A percentile compares a stretch with the other conserved stretches of the same genome.
phyloP scores from a whole-genome alignment of 2,113 vertebrate species.

The Canis aureus region DNA sequence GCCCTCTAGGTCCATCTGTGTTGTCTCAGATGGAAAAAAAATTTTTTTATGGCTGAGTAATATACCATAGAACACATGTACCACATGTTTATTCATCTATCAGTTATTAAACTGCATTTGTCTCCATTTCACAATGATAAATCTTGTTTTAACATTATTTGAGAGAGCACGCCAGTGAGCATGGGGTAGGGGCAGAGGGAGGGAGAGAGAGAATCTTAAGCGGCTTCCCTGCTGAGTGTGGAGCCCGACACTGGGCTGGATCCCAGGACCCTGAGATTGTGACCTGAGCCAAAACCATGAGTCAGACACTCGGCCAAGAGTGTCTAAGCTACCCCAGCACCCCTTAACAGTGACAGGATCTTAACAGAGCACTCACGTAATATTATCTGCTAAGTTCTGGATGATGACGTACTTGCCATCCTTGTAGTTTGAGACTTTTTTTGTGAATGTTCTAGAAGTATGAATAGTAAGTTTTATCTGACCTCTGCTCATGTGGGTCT shows the following conservation, averaged over 20 bases:
- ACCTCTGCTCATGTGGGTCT: not conserved
- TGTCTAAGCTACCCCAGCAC: not conserved
- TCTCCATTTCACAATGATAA: not conserved
- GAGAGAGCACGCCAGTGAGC: not conserved
- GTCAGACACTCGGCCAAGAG: not conserved
- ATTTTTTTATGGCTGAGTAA: not conserved
- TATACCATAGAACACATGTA: too few relatives aligned
- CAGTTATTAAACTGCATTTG: not conserved
- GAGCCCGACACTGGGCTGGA: not conserved
- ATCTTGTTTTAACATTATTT: not conserved
- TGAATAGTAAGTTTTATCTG: not conserved
- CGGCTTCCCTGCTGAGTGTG: not conserved
- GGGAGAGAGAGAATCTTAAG: not conserved
- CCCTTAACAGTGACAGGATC: not conserved
- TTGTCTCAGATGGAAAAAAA: not conserved
- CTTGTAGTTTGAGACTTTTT: not conserved
- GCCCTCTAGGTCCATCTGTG: not conserved
- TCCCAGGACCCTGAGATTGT: not conserved
- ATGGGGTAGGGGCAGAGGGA: not conserved
- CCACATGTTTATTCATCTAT: not conserved
- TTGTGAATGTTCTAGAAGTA: not conserved
- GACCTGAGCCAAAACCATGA: not conserved
- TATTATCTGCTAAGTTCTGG: not conserved
- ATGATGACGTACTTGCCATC: not conserved
- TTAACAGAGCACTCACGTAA: not conserved